These are phyloP conservation scores for Odontomyia ornata DNA, from an alignment of 2,888 invertebrate genomes.

Conservation along the genomic window DNA sequence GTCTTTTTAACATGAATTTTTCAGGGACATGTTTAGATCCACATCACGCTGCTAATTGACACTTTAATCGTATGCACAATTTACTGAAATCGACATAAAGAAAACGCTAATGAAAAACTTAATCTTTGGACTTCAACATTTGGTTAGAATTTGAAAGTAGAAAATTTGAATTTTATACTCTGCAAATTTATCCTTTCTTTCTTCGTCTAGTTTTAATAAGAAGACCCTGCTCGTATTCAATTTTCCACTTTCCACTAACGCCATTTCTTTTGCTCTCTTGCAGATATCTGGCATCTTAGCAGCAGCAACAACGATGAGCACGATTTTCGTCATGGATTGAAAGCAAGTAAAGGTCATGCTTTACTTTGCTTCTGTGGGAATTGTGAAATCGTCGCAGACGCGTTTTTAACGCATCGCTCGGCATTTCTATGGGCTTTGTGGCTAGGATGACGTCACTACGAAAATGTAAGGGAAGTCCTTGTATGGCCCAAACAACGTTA, in stretches of 20 bases:
- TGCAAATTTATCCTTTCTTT: no score
- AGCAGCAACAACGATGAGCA: not conserved
- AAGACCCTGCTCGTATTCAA: not conserved
- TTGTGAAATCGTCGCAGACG: slow-evolving; percentile 25
- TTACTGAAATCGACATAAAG: no score
- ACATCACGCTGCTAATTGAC: not conserved
- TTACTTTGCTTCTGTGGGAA: not conserved
- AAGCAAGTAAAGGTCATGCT: slow-evolving; percentile 26
- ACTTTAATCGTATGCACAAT: not conserved
- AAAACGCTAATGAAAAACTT: no score
- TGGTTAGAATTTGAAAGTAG: no score
- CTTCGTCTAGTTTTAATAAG: not conserved
- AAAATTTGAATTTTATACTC: no score
- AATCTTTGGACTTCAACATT: no score
- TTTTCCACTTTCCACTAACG: not conserved
- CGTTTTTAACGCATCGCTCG: slow-evolving; percentile 1
- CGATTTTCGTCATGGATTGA: slow-evolving; percentile 17
- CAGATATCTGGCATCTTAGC: not conserved
- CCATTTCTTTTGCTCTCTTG: not conserved
- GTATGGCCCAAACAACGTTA: not conserved
- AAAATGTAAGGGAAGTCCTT: not conserved
- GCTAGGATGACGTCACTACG: not conserved
- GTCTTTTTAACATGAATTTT: not conserved
- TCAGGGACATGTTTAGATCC: not conserved
- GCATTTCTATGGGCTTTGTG: not conserved